These are phyloP conservation scores for Dryobotodes eremita DNA, from an alignment of 2,888 invertebrate species.

Conservation along the genomic window DNA sequence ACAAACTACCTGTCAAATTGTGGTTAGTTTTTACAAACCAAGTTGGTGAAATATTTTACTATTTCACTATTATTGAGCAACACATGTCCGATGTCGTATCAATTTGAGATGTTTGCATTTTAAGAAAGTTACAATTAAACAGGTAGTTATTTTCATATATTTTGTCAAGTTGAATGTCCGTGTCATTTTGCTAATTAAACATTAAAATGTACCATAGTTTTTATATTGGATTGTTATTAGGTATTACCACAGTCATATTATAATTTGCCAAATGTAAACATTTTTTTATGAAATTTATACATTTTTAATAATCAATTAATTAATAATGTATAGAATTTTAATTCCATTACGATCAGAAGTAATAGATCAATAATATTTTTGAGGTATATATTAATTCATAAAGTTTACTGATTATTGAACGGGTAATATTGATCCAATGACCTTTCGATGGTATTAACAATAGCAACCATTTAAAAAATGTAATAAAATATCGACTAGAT, in stretches of 20 bases:
- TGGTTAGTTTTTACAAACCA: slow-evolving; percentile 9
- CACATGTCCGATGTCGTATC: neutral
- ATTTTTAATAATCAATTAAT: slow-evolving; percentile 59
- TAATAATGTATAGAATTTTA: slow-evolving; percentile 52
- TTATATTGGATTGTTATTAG: slow-evolving; percentile 58
- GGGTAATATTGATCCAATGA: slow-evolving; percentile 46
- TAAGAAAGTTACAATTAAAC: slow-evolving; percentile 25
- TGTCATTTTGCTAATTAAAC: slow-evolving; percentile 65
- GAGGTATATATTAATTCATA: slow-evolving; percentile 57
- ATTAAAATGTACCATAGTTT: slow-evolving; percentile 60
- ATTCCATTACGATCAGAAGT: slow-evolving; percentile 56
- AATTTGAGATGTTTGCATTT: slow-evolving; percentile 20
- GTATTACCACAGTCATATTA: slow-evolving; percentile 45
- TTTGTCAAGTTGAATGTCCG: slow-evolving; percentile 63
- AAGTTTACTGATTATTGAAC: slow-evolving; percentile 47
- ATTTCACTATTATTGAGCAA: neutral
- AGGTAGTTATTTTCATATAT: slow-evolving; percentile 40
- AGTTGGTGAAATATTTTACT: slow-evolving; percentile 6
- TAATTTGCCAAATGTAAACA: slow-evolving; percentile 59
- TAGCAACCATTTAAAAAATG: slow-evolving; percentile 32
- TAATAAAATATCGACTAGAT: slow-evolving; percentile 45
- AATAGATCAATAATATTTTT: slow-evolving; percentile 60
- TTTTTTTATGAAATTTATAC: slow-evolving; percentile 61
- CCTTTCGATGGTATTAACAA: slow-evolving; percentile 40
- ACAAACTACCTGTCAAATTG: slow-evolving; percentile 44